phyloP scores from a whole-genome alignment of 2,888 invertebrate genomes.

The Tyria jacobaeae region DNA sequence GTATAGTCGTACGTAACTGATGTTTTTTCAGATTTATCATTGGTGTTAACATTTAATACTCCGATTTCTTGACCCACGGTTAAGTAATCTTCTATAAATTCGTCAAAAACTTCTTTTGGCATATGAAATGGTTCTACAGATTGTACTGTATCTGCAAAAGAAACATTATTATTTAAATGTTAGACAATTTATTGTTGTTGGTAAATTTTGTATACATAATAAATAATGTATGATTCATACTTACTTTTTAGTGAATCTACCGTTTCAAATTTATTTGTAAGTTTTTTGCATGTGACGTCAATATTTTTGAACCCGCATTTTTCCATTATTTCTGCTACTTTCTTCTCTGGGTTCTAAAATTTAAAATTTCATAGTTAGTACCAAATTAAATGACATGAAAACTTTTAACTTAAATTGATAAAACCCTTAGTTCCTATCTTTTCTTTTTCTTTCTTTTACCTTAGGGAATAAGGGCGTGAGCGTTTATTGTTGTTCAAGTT shows the following conservation, averaged over 20 bases:
- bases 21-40: constrained; percentile 20
- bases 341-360: constrained; percentile 80
- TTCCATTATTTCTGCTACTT: constrained; percentile 81
- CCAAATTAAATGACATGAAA: neutral
- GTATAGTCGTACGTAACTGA: constrained; percentile 33
- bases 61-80: constrained; percentile 37
- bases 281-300: constrained; percentile 79
- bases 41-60: constrained; percentile 27
- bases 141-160: constrained; percentile 39
- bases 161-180: neutral
- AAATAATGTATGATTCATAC: neutral
- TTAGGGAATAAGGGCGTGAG: too few relatives aligned
- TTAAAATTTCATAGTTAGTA: neutral
- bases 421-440: too few relatives aligned
- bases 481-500: too few relatives aligned
- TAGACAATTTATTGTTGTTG: neutral
- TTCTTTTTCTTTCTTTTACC: too few relatives aligned
- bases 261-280: constrained; percentile 32
- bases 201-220: neutral
- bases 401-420: too few relatives aligned
- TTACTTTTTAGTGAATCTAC: constrained; percentile 43
- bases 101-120: constrained; percentile 45
- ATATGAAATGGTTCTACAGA: constrained; percentile 47
- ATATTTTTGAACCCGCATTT: constrained; percentile 86
- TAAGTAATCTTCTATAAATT: constrained; percentile 38